Evolutionary conservation across 2,113 vertebrate genomes (phyloP).

Genomic region (Pelmatolapia mariae): DNA sequence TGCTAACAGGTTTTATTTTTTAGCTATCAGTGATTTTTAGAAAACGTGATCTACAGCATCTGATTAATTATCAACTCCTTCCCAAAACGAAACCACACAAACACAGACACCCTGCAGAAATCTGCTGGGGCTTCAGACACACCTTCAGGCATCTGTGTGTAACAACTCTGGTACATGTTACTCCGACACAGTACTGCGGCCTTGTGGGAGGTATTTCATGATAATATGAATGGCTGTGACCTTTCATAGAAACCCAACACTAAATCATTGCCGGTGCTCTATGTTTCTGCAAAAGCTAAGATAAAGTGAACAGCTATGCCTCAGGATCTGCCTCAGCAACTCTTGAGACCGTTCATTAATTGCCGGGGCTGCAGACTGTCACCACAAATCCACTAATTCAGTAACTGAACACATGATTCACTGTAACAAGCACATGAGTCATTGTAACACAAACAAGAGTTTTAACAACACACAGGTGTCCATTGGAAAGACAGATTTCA

Average conservation of each 20-base stretch:
- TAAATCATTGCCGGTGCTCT: conserved; percentile 55
- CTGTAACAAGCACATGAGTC: background rate
- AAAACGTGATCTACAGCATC: background rate
- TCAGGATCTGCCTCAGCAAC: conserved; percentile 41
- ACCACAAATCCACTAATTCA: conserved; percentile 41
- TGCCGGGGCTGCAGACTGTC: conserved; percentile 38
- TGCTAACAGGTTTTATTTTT: background rate
- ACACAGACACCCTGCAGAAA: background rate
- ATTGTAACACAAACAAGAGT: background rate
- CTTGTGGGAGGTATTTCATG: conserved; percentile 32
- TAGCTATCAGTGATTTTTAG: background rate
- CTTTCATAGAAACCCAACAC: conserved; percentile 49
- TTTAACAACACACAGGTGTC: background rate
- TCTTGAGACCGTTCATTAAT: conserved; percentile 53
- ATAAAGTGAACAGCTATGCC: conserved; percentile 52
- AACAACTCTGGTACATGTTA: background rate
- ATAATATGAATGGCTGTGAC: conserved; percentile 59
- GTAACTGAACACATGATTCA: conserved; percentile 25
- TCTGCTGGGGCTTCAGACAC: background rate
- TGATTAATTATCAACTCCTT: background rate
- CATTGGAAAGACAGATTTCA: background rate
- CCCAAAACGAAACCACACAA: background rate
- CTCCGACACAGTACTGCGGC: background rate
- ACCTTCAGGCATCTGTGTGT: background rate
- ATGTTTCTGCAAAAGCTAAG: conserved; percentile 39